These are phyloP conservation scores for Anolis carolinensis DNA, from an alignment of 2,113 vertebrate species.

Conservation along the genomic window DNA sequence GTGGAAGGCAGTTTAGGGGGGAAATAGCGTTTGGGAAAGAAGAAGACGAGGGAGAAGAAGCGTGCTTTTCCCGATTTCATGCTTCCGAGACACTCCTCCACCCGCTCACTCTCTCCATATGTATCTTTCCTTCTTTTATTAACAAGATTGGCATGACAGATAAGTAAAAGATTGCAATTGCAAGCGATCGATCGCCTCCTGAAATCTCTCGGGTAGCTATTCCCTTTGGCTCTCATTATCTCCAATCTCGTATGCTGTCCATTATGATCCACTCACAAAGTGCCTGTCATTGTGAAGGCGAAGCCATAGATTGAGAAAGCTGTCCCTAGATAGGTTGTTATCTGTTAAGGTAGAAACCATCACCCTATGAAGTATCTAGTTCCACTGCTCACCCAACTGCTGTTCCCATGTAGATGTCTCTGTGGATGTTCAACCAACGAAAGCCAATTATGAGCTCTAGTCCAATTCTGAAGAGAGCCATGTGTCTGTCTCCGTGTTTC, in stretches of 20 bases:
- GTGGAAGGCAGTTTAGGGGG: slow-evolving; percentile 16
- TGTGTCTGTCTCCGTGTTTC: too few relatives aligned
- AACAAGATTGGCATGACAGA: slow-evolving; percentile 43
- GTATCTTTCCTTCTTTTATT: neutral
- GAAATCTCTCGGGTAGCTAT: slow-evolving; percentile 47
- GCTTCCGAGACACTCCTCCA: neutral
- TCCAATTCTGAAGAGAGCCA: too few relatives aligned
- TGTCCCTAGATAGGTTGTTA: neutral
- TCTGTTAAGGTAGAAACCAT: too few relatives aligned
- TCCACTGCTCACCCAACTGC: too few relatives aligned
- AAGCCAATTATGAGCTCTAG: too few relatives aligned
- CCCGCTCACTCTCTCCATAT: too few relatives aligned
- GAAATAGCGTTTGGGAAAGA: neutral
- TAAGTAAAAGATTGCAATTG: slow-evolving; percentile 64
- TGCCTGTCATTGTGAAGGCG: too few relatives aligned
- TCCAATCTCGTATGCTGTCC: slow-evolving; percentile 35
- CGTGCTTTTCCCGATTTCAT: neutral
- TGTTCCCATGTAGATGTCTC: too few relatives aligned
- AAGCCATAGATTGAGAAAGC: neutral
- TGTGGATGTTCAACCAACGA: too few relatives aligned
- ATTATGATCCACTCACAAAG: neutral
- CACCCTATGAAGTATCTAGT: too few relatives aligned
- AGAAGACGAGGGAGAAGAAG: neutral
- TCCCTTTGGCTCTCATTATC: slow-evolving; percentile 36
- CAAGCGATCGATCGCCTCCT: slow-evolving; percentile 49